phyloP scores from a whole-genome alignment of 1,140 invertebrate genomes.

The Coenobita brevimanus region DNA sequence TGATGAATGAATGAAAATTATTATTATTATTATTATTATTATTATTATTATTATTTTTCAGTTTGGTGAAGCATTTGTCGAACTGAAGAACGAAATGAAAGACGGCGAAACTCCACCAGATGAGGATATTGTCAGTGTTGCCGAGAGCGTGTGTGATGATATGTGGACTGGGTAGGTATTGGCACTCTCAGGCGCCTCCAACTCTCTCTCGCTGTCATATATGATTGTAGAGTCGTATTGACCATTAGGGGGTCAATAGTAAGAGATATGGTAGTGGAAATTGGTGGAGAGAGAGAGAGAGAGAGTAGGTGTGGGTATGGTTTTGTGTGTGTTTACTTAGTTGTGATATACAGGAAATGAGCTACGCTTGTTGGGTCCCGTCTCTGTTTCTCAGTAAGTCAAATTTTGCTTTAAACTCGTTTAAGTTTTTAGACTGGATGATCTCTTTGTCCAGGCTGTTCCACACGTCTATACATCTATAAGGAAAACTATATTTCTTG shows the following conservation, averaged over 20 bases:
- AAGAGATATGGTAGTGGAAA: not conserved
- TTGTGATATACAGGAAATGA: not conserved
- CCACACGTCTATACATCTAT: too few species aligned
- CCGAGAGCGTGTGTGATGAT: slow-evolving; percentile 50
- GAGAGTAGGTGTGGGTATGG: not conserved
- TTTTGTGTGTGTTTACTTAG: not conserved
- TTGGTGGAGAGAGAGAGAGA: too few species aligned
- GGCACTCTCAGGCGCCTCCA: not conserved
- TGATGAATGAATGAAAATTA: too few species aligned
- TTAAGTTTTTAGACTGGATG: too few species aligned
- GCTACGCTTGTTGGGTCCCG: too few species aligned
- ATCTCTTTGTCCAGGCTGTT: too few species aligned
- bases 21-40: too few species aligned
- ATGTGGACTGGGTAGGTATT: slow-evolving; percentile 40
- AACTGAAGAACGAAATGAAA: slow-evolving; percentile 12
- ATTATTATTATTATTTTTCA: not conserved
- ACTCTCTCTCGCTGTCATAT: not conserved
- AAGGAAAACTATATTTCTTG: too few species aligned
- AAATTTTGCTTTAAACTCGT: too few species aligned
- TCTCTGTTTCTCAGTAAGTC: too few species aligned
- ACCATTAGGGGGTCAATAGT: not conserved
- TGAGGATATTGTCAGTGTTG: slow-evolving; percentile 49
- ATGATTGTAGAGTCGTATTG: not conserved
- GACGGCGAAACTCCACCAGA: not conserved
- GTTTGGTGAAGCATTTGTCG: slow-evolving; percentile 47